Evolutionary conservation across 2,797 vertebrate genomes (phyloP).

Genomic region (Acrocephalus scirpaceus): DNA sequence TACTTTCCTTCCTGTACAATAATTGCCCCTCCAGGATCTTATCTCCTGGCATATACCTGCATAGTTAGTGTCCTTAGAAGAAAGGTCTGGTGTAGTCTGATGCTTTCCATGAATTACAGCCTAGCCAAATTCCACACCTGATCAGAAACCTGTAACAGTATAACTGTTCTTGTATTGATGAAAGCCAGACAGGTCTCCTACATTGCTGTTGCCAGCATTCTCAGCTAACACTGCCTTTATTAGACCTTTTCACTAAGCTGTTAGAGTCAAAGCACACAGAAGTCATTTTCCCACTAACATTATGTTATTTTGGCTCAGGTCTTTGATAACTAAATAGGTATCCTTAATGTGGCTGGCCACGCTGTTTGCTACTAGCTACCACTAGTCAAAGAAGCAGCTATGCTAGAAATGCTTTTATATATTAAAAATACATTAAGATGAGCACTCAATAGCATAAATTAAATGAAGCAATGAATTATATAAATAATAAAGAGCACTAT

Average conservation of each 20-base stretch:
- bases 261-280: not conserved
- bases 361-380: not conserved
- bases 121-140: not conserved
- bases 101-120: not conserved
- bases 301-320: not conserved
- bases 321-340: not conserved
- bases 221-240: not conserved
- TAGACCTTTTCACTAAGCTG: not conserved
- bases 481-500: not conserved
- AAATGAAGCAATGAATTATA: slow-evolving; percentile 38
- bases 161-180: not conserved
- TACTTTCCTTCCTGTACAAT: not conserved
- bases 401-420: slow-evolving; percentile 13
- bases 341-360: not conserved
- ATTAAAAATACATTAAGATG: slow-evolving; percentile 56
- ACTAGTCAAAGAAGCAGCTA: not conserved
- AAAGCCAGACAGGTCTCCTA: not conserved
- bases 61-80: not conserved
- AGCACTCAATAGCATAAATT: slow-evolving; percentile 43
- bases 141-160: not conserved
- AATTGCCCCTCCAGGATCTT: not conserved
- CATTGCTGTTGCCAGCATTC: not conserved
- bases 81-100: not conserved
- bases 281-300: not conserved
- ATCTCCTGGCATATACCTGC: not conserved